phyloP scores from a whole-genome alignment of 2,888 invertebrate genomes.

The Coenonympha arcania region DNA sequence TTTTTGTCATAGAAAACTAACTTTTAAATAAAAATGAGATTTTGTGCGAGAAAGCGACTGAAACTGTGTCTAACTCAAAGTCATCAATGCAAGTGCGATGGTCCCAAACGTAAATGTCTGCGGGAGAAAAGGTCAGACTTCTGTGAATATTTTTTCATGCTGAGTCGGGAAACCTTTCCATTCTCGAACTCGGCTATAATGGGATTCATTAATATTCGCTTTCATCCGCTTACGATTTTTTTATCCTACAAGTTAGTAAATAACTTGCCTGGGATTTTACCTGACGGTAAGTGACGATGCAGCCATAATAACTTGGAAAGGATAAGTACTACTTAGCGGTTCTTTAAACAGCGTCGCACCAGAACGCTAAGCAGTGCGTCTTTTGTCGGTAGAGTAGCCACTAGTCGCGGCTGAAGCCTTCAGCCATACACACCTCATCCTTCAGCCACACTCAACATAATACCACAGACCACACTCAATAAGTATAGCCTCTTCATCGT shows the following conservation, averaged over 20 bases:
- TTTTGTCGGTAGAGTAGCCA: not conserved
- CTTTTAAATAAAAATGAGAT: not conserved
- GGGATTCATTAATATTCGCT: slow-evolving; percentile 24
- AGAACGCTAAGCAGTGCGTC: not conserved
- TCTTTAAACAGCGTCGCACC: not conserved
- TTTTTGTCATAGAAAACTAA: no score
- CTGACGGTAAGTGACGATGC: not conserved
- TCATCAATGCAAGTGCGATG: slow-evolving; percentile 32
- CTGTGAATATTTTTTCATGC: slow-evolving; percentile 48
- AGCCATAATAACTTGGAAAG: not conserved
- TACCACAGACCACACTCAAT: no score
- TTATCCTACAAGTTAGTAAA: no score
- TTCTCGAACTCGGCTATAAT: slow-evolving; percentile 19
- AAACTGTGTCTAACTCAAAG: slow-evolving; percentile 29
- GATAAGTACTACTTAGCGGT: no score
- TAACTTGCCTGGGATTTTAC: not conserved
- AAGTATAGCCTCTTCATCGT: no score
- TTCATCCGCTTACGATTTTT: slow-evolving; percentile 3
- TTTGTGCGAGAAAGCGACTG: not conserved
- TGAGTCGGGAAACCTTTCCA: slow-evolving; percentile 37
- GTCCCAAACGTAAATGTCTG: slow-evolving; percentile 45
- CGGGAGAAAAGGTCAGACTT: slow-evolving; percentile 53
- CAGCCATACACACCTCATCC: no score
- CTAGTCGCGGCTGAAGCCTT: no score
- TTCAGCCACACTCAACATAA: no score